Conservation (phyloP, 2,888 invertebrate genomes). For the Punctoribates punctum region DNA sequence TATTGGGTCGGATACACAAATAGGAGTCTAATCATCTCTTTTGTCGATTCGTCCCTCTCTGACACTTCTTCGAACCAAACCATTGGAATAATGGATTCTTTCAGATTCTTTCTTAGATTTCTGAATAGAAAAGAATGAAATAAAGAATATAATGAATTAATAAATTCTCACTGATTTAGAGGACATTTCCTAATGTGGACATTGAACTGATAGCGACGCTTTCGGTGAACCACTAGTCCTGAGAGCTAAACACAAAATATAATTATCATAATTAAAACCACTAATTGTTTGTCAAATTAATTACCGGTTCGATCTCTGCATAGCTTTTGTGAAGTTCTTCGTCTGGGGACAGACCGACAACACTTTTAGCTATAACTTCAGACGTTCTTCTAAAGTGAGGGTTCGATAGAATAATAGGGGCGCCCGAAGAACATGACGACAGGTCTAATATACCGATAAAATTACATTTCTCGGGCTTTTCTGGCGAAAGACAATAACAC, state of each 20-base stretch:
- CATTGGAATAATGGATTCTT: conserved; percentile 36
- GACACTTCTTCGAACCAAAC: conserved; percentile 40
- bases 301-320: conserved; percentile 45
- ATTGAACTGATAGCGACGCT: conserved; percentile 31
- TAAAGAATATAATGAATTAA: not conserved
- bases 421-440: conserved; percentile 41
- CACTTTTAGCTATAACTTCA: conserved; percentile 19
- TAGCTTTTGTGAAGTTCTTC: conserved; percentile 43
- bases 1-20: conserved; percentile 39
- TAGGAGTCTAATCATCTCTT: conserved; percentile 20
- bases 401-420: conserved; percentile 43
- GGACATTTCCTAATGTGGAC: conserved; percentile 37
- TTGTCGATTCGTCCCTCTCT: not conserved
- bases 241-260: conserved; percentile 9
- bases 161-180: conserved; percentile 31
- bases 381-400: conserved; percentile 42
- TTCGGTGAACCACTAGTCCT: conserved; percentile 15
- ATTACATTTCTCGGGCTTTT: conserved; percentile 46
- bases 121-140: conserved; percentile 4
- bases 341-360: conserved; percentile 44
- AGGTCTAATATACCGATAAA: conserved; percentile 50
- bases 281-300: not conserved
- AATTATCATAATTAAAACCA: too few relatives aligned
- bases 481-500: conserved; percentile 39
- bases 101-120: conserved; percentile 11